Percentiles rank a stretch among this genome's conserved stretches.
Evolutionary conservation across 2,113 vertebrate species (phyloP).

Genomic region (Aegypius monachus): DNA sequence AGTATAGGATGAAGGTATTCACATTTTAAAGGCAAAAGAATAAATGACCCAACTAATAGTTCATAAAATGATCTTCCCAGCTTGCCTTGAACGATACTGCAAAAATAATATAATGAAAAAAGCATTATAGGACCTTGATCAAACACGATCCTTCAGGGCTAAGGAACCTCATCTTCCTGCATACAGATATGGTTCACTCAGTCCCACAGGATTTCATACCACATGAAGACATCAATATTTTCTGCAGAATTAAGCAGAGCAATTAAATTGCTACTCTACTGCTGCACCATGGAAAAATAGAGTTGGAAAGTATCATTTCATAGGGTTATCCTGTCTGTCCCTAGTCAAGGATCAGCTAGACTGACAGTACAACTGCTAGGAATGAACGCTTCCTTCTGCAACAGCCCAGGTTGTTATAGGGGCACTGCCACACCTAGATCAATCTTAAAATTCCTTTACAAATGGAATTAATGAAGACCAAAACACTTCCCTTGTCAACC

Average conservation of each 20-base stretch:
- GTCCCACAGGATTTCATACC: not conserved
- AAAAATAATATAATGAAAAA: not conserved
- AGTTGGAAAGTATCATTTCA: not conserved
- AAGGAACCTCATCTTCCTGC: not conserved
- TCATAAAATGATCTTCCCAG: not conserved
- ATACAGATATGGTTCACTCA: not conserved
- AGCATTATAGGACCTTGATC: not conserved
- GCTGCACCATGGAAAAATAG: not conserved
- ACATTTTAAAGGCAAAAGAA: not conserved
- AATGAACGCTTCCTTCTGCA: not conserved
- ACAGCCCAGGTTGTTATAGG: not conserved
- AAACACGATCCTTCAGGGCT: not conserved
- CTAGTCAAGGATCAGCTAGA: not conserved
- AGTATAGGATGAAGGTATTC: not conserved
- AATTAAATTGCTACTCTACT: not conserved
- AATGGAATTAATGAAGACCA: not conserved
- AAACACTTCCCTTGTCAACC: not conserved
- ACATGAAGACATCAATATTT: not conserved
- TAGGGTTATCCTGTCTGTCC: not conserved
- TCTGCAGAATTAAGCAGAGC: not conserved
- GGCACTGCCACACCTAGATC: not conserved
- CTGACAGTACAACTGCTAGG: not conserved
- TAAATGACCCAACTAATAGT: constrained; percentile 7
- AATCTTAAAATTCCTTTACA: not conserved
- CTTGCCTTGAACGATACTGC: not conserved